Base-by-base conservation (phyloP, 2,888 invertebrate genomes). In the Glaucopsyche alexis region DNA sequence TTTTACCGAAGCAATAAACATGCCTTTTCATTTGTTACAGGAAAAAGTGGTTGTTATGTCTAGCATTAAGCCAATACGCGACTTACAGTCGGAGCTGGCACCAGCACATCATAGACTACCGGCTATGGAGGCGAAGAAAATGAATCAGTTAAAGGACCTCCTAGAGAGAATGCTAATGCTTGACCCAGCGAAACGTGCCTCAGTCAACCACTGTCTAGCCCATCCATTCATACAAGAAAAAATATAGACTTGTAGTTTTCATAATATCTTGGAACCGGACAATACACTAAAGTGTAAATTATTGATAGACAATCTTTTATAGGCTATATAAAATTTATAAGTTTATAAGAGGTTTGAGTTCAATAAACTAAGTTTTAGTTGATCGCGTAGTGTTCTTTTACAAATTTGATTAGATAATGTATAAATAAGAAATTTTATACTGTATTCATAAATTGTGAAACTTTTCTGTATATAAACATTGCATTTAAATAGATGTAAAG, bases 191-290 rank as follows among this genome's bases (percentile, higher is more conserved):
- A 99, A 99, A 89, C 94, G 99, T 74, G 96, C 98, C 79, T 96
- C 98, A n/a, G 95, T 99, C 78, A 98, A 98, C 89, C 98, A 98
- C 84, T 98, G 98, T 55, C 94, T 99, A 72, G 95, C 96, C 38
- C 99, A 99, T 91, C 96, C 98, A 0, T 99, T 99, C 89, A 98
- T 99, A 84, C 97, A 97, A 91, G 99, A 99, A 85, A 98, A 97
- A 93, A 97, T 97, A 85, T 79, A 74, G 67, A 74, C 77, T 14
- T 47, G 14, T 13, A 65, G 7, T 8, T 65, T 40, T 47, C 19
- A 2, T 2, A 11, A 16, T 66, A 16, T n/a, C 8, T 11, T 60
- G 29, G 1, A 16, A 60, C 60, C 29, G 42, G 19, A 45, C 60
- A 42, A 19, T 71, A 55, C 7, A 13, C 13, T 40, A 45, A 50